phyloP scores from a whole-genome alignment of 2,797 vertebrate species.

The Arctocebus calabarensis region DNA sequence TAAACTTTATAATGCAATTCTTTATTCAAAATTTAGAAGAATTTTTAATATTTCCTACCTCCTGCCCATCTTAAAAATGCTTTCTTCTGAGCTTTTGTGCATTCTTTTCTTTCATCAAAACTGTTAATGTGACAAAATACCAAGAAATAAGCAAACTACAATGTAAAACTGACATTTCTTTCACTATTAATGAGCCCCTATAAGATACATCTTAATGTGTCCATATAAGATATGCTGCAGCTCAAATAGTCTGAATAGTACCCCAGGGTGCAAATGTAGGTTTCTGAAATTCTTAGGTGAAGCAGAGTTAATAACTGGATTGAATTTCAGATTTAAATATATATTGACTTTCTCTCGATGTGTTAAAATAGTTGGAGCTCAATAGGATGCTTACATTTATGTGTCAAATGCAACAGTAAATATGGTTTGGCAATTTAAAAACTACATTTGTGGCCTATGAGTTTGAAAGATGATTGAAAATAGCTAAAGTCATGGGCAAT shows the following conservation, averaged over 20 bases:
- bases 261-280: not conserved
- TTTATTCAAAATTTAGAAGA: slow-evolving; percentile 9
- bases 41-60: slow-evolving; percentile 66
- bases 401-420: not conserved
- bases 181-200: not conserved
- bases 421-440: slow-evolving; percentile 72
- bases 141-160: not conserved
- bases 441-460: slow-evolving; percentile 76
- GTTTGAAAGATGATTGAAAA: slow-evolving; percentile 73
- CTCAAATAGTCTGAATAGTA: not conserved
- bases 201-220: not conserved
- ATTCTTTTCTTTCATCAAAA: slow-evolving; percentile 22
- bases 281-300: slow-evolving; percentile 31
- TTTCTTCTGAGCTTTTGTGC: not conserved
- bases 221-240: not conserved
- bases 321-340: slow-evolving; percentile 10
- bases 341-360: not conserved
- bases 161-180: not conserved
- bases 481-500: slow-evolving; percentile 72
- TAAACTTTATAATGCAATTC: not conserved
- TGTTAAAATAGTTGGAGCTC: not conserved
- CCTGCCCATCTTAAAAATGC: not conserved
- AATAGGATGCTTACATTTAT: not conserved
- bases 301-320: not conserved
- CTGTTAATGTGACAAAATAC: not conserved